Conservation (phyloP, 2,797 vertebrate genomes). For the Myiothlypis chrysogaster region DNA sequence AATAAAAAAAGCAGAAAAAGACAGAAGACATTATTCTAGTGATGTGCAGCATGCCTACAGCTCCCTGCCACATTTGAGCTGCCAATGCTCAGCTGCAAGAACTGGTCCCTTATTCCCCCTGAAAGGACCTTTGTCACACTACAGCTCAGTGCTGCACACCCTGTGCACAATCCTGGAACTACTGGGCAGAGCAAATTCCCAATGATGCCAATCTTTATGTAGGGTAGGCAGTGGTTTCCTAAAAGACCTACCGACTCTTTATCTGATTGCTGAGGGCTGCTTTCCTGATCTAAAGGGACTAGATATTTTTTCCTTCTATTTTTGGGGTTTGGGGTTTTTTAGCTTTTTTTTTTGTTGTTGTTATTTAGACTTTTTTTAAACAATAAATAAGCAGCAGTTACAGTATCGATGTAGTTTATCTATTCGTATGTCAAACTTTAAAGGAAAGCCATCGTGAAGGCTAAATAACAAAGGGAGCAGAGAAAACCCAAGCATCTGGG, state of each 20-base stretch:
- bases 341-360: too few species aligned
- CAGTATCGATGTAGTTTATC: neutral
- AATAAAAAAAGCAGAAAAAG: neutral
- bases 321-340: neutral
- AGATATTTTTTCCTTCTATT: neutral
- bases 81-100: neutral
- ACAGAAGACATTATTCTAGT: neutral
- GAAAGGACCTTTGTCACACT: rapidly evolving
- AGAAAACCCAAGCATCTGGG: neutral
- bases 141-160: neutral
- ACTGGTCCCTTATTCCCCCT: neutral
- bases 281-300: neutral
- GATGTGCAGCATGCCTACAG: neutral
- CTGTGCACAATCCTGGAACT: neutral
- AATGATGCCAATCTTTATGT: neutral
- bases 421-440: neutral
- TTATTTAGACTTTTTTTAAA: neutral
- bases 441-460: neutral
- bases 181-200: neutral
- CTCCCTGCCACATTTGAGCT: neutral
- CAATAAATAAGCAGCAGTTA: neutral
- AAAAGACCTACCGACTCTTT: neutral
- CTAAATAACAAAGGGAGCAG: neutral
- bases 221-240: neutral
- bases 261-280: neutral